Evolutionary conservation across 2,797 vertebrate genomes (phyloP).

Genomic region (Hydrophis major): DNA sequence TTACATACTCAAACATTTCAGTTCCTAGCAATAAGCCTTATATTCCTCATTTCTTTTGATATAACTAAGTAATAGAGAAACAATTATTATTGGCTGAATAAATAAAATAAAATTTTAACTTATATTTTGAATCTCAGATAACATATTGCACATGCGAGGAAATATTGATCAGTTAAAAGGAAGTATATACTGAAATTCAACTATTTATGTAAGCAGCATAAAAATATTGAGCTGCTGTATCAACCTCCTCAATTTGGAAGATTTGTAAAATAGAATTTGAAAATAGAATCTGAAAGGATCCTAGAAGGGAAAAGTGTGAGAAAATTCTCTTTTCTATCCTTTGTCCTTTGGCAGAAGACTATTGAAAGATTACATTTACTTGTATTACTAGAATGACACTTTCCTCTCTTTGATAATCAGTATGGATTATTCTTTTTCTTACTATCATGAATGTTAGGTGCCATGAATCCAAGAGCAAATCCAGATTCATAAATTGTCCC

Average conservation of each 20-base stretch:
- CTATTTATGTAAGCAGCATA: not conserved
- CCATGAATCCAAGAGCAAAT: not conserved
- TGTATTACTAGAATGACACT: not conserved
- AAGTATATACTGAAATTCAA: not conserved
- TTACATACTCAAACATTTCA: not conserved
- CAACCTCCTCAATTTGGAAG: not conserved
- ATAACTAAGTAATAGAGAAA: not conserved
- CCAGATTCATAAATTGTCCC: not conserved
- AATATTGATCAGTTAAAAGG: not conserved
- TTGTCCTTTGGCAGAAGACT: not conserved
- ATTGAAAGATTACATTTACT: not conserved
- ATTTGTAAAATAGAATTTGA: not conserved
- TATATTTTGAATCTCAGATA: not conserved
- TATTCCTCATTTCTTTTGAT: not conserved
- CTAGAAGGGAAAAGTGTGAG: not conserved
- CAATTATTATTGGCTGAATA: not conserved
- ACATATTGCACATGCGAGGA: not conserved
- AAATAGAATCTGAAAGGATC: not conserved
- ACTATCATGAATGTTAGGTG: not conserved
- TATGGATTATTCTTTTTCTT: not conserved
- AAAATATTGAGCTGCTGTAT: not conserved
- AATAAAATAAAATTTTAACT: slow-evolving; percentile 2
- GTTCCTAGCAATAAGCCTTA: not conserved
- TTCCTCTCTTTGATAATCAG: not conserved
- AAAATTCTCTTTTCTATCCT: not conserved